Evolutionary conservation across 1,140 invertebrate genomes (phyloP).

Genomic region (Pseudomyrmex flavicornis): DNA sequence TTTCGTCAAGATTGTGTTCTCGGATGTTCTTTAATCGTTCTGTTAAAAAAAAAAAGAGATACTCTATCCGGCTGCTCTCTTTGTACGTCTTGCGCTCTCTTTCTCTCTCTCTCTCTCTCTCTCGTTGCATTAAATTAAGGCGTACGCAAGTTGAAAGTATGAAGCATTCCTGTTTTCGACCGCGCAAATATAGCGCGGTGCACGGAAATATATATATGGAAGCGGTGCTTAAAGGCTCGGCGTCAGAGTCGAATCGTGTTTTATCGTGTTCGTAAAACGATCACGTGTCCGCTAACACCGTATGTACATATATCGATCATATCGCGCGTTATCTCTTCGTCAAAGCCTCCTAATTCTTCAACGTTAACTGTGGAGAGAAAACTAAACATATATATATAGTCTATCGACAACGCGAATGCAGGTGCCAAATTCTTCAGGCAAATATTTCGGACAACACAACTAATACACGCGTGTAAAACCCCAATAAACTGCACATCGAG

Average conservation of each 20-base stretch:
- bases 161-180: conserved; percentile 54
- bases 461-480: conserved; percentile 5
- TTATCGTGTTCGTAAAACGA: conserved; percentile 19
- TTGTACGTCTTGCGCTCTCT: conserved; percentile 26
- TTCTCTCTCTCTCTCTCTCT: not conserved
- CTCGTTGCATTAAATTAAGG: conserved; percentile 13
- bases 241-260: conserved; percentile 31
- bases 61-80: conserved; percentile 21
- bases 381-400: not conserved
- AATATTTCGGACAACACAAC: conserved; percentile 12
- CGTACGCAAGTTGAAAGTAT: conserved; percentile 43
- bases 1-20: not conserved
- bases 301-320: conserved; percentile 39
- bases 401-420: conserved; percentile 11
- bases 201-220: conserved; percentile 34
- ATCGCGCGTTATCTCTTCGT: conserved; percentile 19
- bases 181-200: not conserved
- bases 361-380: conserved; percentile 12
- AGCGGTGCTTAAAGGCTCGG: conserved; percentile 50
- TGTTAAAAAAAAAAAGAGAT: not conserved
- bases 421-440: conserved; percentile 67
- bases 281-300: conserved; percentile 10
- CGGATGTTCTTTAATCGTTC: conserved; percentile 1
- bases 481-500: conserved; percentile 37
- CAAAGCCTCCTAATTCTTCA: conserved; percentile 12